phyloP scores from a whole-genome alignment of 1,140 invertebrate genomes.

The Cyphomyrmex costatus region DNA sequence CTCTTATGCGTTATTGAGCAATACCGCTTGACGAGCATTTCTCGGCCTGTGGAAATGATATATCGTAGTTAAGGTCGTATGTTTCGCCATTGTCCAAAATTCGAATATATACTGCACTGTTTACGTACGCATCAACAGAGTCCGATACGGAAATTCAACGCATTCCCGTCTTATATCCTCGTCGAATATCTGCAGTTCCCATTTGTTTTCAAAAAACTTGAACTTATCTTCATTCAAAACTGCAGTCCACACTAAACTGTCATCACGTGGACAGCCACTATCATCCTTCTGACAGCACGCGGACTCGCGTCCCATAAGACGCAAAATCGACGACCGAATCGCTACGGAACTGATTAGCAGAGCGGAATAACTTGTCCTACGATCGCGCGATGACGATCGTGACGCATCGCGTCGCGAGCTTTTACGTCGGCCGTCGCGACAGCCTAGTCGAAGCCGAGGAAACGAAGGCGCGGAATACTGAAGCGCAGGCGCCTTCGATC shows the following conservation, averaged over 20 bases:
- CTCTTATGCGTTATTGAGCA: constrained; percentile 9
- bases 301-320: constrained; percentile 27
- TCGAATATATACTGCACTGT: not conserved
- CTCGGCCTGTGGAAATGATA: not conserved
- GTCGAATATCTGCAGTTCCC: not conserved
- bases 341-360: constrained; percentile 51
- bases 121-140: not conserved
- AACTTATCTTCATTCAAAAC: not conserved
- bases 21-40: not conserved
- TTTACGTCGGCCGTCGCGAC: constrained; percentile 72
- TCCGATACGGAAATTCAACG: not conserved
- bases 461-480: constrained; percentile 66
- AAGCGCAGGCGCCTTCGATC: constrained; percentile 71
- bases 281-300: not conserved
- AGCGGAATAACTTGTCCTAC: constrained; percentile 59
- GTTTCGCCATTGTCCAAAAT: not conserved
- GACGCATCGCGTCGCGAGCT: constrained; percentile 73
- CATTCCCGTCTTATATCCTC: not conserved
- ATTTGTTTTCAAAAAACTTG: not conserved
- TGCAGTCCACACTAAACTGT: constrained; percentile 4
- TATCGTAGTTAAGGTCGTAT: not conserved
- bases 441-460: constrained; percentile 69
- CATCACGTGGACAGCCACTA: constrained; percentile 34
- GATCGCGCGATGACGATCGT: constrained; percentile 60
- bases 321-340: constrained; percentile 50